Conservation (phyloP, 2,888 invertebrate species). For the Xanthorhoe designata region DNA sequence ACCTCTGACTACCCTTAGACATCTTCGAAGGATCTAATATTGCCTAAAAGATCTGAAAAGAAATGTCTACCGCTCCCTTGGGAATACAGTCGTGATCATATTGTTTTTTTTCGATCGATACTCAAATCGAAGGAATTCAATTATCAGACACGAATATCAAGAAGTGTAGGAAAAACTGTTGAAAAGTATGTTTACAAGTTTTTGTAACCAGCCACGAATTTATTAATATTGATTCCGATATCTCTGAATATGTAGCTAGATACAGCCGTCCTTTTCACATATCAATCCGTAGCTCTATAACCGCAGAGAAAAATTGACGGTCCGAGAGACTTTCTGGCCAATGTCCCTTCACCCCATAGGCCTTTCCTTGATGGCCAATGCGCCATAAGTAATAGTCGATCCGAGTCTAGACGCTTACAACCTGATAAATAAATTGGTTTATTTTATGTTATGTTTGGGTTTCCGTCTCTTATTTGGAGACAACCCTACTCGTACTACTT, state of each 20-base stretch:
- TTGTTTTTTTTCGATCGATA: no score
- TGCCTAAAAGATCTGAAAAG: no score
- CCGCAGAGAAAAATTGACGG: constrained; percentile 36
- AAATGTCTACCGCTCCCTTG: no score
- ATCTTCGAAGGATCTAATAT: no score
- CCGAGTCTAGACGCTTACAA: constrained; percentile 50
- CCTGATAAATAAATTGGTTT: constrained; percentile 44
- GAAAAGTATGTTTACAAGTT: background rate
- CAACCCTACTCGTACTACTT: constrained; percentile 11
- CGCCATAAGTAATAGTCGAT: constrained; percentile 54
- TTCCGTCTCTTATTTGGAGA: constrained; percentile 39
- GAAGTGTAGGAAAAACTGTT: background rate
- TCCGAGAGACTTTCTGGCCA: constrained; percentile 32
- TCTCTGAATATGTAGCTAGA: constrained; percentile 18
- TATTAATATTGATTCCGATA: constrained; percentile 3
- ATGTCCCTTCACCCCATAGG: constrained; percentile 47
- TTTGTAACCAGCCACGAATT: constrained; percentile 2
- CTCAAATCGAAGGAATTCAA: no score
- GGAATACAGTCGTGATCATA: no score
- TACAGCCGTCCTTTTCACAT: constrained; percentile 35
- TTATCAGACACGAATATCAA: no score
- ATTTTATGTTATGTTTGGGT: constrained; percentile 47
- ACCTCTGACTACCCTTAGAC: no score
- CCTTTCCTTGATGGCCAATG: constrained; percentile 55
- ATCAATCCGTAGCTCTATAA: constrained; percentile 35